phyloP scores from a whole-genome alignment of 2,797 vertebrate species.

The Buphagus erythrorhynchus region DNA sequence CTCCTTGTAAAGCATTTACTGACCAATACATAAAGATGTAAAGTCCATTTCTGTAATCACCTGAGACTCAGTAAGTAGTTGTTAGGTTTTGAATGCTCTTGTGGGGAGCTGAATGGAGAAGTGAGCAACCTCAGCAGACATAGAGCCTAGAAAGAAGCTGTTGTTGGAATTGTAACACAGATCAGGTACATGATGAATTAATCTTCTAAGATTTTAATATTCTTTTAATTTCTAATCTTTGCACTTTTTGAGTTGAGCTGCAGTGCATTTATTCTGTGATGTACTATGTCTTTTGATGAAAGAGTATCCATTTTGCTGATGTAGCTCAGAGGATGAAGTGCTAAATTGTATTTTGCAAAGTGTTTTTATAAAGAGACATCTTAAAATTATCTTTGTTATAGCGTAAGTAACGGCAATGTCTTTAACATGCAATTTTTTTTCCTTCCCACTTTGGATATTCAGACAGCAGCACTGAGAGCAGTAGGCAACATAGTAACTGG shows the following conservation, averaged over 20 bases:
- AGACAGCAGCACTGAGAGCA: slow-evolving; percentile 97
- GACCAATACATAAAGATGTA: background rate
- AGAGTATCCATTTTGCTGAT: background rate
- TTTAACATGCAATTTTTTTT: slow-evolving; percentile 50
- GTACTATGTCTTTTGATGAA: background rate
- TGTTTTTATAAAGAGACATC: background rate
- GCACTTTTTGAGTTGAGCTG: background rate
- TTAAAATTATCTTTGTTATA: slow-evolving; percentile 26
- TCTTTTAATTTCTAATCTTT: background rate
- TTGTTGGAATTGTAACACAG: background rate
- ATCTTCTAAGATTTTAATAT: background rate
- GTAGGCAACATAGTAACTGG: slow-evolving; percentile 99
- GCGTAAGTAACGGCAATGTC: background rate
- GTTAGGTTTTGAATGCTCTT: background rate
- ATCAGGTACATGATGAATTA: background rate
- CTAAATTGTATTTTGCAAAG: slow-evolving; percentile 1
- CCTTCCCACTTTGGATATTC: background rate
- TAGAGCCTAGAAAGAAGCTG: background rate
- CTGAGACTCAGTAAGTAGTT: background rate
- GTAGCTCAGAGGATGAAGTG: background rate
- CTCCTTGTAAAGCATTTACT: background rate
- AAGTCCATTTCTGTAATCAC: background rate
- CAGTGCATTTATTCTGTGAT: background rate
- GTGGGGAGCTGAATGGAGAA: background rate
- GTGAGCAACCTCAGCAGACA: background rate